Evolutionary conservation across 1,140 invertebrate genomes (phyloP).

Genomic region (Drosophila biarmipes): DNA sequence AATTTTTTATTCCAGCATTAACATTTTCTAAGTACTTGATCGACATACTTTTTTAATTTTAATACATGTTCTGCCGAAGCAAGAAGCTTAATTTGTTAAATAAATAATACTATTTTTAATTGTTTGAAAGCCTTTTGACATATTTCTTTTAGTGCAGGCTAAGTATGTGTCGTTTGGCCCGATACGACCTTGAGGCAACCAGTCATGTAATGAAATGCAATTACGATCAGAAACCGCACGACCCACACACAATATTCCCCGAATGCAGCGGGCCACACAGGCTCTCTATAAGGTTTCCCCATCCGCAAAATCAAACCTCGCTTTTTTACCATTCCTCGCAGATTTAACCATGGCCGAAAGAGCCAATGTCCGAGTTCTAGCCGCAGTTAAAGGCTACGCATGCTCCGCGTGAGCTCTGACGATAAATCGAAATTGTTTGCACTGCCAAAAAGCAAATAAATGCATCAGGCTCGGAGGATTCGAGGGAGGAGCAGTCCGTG

Average conservation of each 20-base stretch:
- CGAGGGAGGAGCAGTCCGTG: not conserved
- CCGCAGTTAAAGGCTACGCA: constrained; percentile 51
- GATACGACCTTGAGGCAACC: constrained; percentile 77
- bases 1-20: not conserved
- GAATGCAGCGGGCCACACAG: constrained; percentile 42
- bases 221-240: constrained; percentile 74
- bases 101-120: too few relatives aligned
- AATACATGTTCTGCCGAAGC: too few relatives aligned
- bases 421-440: constrained; percentile 83
- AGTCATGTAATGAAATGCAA: constrained; percentile 81
- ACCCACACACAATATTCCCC: constrained; percentile 66
- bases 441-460: constrained; percentile 82
- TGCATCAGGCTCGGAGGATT: constrained; percentile 58
- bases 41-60: not conserved
- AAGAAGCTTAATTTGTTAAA: too few relatives aligned
- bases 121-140: not conserved
- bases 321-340: constrained; percentile 2
- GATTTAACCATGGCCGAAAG: not conserved
- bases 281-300: constrained; percentile 11
- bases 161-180: constrained; percentile 47
- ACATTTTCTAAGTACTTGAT: too few relatives aligned
- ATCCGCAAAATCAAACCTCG: not conserved
- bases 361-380: constrained; percentile 14
- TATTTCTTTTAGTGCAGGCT: not conserved
- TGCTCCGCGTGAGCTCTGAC: constrained; percentile 76